These are phyloP conservation scores for Pelobates cultripes DNA, from an alignment of 2,797 vertebrate genomes.

Conservation along the genomic window DNA sequence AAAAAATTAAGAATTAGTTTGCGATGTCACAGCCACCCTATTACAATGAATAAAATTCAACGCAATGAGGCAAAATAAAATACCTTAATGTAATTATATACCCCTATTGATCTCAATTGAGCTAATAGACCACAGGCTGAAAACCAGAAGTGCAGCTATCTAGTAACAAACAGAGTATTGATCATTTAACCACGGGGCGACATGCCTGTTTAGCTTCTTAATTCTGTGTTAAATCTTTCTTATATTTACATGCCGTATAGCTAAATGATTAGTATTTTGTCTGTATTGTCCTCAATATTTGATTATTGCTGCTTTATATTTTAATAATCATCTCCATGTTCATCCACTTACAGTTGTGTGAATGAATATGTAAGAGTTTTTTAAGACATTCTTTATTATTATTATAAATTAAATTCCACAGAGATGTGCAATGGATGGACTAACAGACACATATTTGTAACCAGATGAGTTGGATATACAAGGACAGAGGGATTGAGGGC, in stretches of 20 bases:
- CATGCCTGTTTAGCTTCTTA: conserved; percentile 13
- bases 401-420: too few relatives aligned
- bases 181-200: conserved; percentile 21
- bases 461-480: too few relatives aligned
- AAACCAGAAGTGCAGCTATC: conserved; percentile 14
- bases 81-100: not conserved
- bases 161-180: conserved; percentile 21
- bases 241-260: not conserved
- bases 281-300: too few relatives aligned
- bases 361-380: too few relatives aligned
- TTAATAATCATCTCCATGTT: too few relatives aligned
- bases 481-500: too few relatives aligned
- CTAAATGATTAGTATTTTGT: too few relatives aligned
- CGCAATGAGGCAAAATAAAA: not conserved
- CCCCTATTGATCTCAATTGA: not conserved
- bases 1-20: not conserved
- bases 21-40: not conserved
- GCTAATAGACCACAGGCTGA: not conserved
- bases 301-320: too few relatives aligned
- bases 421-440: too few relatives aligned
- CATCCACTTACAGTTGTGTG: too few relatives aligned
- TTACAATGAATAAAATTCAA: not conserved
- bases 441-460: too few relatives aligned
- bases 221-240: not conserved
- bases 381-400: too few relatives aligned